Conservation (phyloP, 1,140 invertebrate genomes). For the Hylaeus volcanicus region DNA sequence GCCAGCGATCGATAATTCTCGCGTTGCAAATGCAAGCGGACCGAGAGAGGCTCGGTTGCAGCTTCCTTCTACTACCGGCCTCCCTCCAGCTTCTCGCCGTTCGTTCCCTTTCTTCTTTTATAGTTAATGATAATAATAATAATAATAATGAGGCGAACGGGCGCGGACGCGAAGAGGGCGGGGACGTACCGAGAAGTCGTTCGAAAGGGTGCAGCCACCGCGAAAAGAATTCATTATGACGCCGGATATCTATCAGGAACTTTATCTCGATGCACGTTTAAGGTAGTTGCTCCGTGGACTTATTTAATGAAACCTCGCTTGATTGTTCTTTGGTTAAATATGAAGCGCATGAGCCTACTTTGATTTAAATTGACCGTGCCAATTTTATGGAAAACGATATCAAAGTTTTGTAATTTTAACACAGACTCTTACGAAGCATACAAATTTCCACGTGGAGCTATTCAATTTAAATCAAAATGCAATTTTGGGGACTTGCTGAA, state of each 20-base stretch:
- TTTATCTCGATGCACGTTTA: conserved; percentile 32
- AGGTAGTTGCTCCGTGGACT: too few species aligned
- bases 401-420: too few species aligned
- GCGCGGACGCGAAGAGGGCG: conserved; percentile 11
- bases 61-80: conserved; percentile 7
- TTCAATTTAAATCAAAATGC: too few species aligned
- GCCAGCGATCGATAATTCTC: conserved; percentile 53
- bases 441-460: too few species aligned
- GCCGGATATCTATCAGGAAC: conserved; percentile 25
- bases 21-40: conserved; percentile 25
- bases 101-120: conserved; percentile 13
- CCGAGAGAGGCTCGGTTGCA: not conserved
- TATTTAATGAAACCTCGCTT: too few species aligned
- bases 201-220: conserved; percentile 18
- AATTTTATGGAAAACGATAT: too few species aligned
- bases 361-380: too few species aligned
- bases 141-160: conserved; percentile 20
- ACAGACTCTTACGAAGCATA: too few species aligned
- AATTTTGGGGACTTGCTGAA: too few species aligned
- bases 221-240: conserved; percentile 45
- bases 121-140: conserved; percentile 45
- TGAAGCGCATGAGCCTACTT: too few species aligned
- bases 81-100: not conserved
- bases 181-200: conserved; percentile 32
- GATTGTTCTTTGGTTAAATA: too few species aligned